Conservation (phyloP, 2,113 vertebrate species). For the Bujurquina vittata region DNA sequence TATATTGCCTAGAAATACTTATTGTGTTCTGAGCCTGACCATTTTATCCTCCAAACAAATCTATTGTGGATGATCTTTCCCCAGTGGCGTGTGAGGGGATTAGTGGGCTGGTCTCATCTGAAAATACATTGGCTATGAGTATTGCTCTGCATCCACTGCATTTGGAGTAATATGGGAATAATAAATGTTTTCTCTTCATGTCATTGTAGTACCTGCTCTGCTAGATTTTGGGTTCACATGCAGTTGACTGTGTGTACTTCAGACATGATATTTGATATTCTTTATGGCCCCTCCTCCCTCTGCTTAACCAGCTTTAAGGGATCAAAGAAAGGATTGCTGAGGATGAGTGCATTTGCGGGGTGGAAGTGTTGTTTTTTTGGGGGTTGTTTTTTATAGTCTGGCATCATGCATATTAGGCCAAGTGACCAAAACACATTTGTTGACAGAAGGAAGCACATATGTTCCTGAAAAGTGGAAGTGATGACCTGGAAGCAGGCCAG, state of each 20-base stretch:
- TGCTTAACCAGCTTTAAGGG: slow-evolving; percentile 55
- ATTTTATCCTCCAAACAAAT: slow-evolving; percentile 10
- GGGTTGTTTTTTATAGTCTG: slow-evolving; percentile 41
- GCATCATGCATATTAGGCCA: slow-evolving; percentile 40
- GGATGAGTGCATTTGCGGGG: slow-evolving; percentile 5
- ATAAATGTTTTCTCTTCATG: neutral
- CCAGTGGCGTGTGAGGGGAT: slow-evolving; percentile 10
- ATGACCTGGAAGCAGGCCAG: neutral
- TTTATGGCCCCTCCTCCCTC: slow-evolving; percentile 25
- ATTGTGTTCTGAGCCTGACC: neutral
- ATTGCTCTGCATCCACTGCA: neutral
- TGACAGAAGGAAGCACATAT: slow-evolving; percentile 31
- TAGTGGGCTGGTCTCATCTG: neutral
- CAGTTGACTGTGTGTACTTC: neutral
- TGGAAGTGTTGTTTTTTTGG: slow-evolving; percentile 28
- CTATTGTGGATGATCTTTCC: neutral
- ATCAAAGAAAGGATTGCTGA: slow-evolving; percentile 27
- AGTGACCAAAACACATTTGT: slow-evolving; percentile 35
- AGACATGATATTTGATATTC: slow-evolving; percentile 38
- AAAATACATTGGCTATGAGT: neutral
- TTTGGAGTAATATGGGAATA: neutral
- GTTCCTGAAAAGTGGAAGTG: neutral
- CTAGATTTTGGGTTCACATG: neutral
- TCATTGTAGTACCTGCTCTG: neutral
- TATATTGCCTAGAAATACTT: neutral